These are phyloP conservation scores for Zophobas atratus DNA, from an alignment of 1,140 invertebrate species.

Conservation along the genomic window DNA sequence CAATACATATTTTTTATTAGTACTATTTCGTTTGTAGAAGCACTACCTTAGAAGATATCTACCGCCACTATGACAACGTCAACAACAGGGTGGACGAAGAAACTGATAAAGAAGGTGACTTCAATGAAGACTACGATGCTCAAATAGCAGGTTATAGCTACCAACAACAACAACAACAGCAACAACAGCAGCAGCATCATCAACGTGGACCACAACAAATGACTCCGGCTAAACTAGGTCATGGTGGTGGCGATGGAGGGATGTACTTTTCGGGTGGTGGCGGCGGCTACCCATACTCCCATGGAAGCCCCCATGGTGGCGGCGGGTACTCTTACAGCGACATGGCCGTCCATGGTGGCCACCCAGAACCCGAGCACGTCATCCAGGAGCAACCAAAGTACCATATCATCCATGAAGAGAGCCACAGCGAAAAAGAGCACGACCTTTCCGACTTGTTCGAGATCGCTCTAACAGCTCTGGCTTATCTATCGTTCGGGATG, in stretches of 20 bases:
- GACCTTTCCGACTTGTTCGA: constrained; percentile 82
- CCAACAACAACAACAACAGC: constrained; percentile 36
- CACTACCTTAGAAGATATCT: constrained; percentile 75
- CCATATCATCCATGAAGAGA: constrained; percentile 56
- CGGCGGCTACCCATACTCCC: constrained; percentile 30
- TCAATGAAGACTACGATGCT: constrained; percentile 67
- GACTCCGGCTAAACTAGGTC: constrained; percentile 51
- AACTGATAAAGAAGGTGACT: constrained; percentile 62
- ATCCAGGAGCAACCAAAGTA: constrained; percentile 60
- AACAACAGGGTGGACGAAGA: constrained; percentile 62
- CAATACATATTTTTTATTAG: neutral
- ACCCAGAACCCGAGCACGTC: constrained; percentile 24
- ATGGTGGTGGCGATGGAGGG: constrained; percentile 47
- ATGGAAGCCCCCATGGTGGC: constrained; percentile 19
- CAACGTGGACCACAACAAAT: neutral
- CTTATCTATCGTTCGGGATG: constrained; percentile 84
- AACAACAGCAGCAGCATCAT: neutral
- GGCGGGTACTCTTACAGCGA: constrained; percentile 35
- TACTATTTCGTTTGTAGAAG: constrained; percentile 66
- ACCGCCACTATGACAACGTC: constrained; percentile 69
- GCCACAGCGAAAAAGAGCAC: constrained; percentile 70
- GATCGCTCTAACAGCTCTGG: constrained; percentile 82
- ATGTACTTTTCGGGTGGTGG: constrained; percentile 48
- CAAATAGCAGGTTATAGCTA: constrained; percentile 69
- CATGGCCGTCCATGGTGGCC: constrained; percentile 22